A percentile compares a stretch with the other conserved stretches of the same genome.
These are phyloP conservation scores for Oryzias javanicus DNA, from an alignment of 2,113 vertebrate species.

Conservation along the genomic window DNA sequence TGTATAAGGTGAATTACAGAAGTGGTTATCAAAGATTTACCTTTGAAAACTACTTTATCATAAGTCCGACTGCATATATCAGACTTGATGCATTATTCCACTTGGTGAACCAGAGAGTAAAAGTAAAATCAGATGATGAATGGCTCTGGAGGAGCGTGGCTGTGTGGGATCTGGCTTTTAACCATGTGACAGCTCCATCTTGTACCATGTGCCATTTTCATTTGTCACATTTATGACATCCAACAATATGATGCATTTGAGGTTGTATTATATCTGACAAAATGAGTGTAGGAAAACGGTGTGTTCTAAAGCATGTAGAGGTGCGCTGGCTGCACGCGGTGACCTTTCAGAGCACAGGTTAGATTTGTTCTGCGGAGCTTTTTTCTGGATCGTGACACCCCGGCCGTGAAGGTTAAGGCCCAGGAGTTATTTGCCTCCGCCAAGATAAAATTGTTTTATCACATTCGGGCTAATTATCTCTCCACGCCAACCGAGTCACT, in stretches of 20 bases:
- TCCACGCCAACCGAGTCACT: conserved; percentile 49
- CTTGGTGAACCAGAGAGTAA: conserved; percentile 21
- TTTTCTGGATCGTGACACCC: conserved; percentile 28
- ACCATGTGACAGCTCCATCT: conserved; percentile 43
- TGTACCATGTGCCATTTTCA: conserved; percentile 39
- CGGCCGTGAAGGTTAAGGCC: conserved; percentile 55
- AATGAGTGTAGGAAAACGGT: conserved; percentile 4
- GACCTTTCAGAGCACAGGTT: conserved; percentile 27
- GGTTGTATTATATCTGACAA: conserved; percentile 32
- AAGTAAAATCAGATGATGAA: conserved; percentile 50
- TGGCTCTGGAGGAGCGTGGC: conserved; percentile 23
- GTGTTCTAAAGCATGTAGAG: conserved; percentile 17
- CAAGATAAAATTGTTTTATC: conserved; percentile 52
- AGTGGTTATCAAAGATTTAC: too few relatives aligned
- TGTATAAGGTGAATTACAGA: too few relatives aligned
- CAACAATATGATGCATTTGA: conserved; percentile 44
- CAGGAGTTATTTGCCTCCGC: conserved; percentile 49
- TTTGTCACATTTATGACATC: conserved; percentile 43
- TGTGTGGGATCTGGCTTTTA: conserved; percentile 37
- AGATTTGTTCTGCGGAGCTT: conserved; percentile 13
- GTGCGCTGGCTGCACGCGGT: conserved; percentile 26
- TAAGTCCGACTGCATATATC: conserved; percentile 27
- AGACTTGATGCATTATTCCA: conserved; percentile 41
- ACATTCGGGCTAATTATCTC: conserved; percentile 57
- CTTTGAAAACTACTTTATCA: neutral